Conservation (phyloP, 2,797 vertebrate genomes). For the Dicrostonyx torquatus region DNA sequence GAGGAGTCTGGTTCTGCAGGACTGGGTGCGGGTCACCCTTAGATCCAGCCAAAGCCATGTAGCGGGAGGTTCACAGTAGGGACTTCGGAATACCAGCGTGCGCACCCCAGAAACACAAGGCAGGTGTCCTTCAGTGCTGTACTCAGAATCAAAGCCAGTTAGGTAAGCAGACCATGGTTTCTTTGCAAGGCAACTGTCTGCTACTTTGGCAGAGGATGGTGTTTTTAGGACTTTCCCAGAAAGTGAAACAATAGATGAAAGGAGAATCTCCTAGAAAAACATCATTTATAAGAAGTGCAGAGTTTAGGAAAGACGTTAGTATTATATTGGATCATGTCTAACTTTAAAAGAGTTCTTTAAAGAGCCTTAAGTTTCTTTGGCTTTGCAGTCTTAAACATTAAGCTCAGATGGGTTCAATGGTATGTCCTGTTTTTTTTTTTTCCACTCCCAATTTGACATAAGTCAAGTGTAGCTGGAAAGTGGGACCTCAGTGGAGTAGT, state of each 20-base stretch:
- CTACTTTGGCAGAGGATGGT: neutral
- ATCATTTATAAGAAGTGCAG: neutral
- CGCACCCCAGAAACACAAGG: neutral
- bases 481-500: neutral
- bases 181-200: neutral
- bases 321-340: neutral
- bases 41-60: neutral
- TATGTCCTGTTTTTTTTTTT: neutral
- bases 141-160: neutral
- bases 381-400: neutral
- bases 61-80: neutral
- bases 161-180: neutral
- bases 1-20: neutral
- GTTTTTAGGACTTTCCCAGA: conserved; percentile 41
- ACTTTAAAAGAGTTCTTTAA: conserved; percentile 43
- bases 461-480: neutral
- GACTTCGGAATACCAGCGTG: neutral
- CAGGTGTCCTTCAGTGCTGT: neutral
- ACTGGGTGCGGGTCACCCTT: neutral
- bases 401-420: neutral
- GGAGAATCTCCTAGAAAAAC: conserved; percentile 18
- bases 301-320: neutral
- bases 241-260: conserved; percentile 24
- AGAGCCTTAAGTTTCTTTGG: neutral
- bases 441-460: neutral